Percentiles rank a stretch among this genome's conserved stretches.
These are phyloP conservation scores for Sceloporus undulatus DNA, from an alignment of 2,113 vertebrate species.

Conservation along the genomic window DNA sequence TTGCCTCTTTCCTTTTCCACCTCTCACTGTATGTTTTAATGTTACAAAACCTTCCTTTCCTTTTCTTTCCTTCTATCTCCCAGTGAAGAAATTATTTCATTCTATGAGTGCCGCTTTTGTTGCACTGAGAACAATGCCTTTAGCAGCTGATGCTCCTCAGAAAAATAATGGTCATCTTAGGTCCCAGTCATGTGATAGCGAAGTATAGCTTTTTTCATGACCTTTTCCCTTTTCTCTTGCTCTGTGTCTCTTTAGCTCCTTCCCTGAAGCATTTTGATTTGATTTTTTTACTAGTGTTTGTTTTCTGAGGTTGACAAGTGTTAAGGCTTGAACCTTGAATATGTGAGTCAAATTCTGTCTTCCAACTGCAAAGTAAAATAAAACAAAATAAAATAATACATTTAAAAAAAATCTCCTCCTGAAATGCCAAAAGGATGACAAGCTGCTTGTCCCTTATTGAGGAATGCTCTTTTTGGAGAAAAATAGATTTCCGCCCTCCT, in stretches of 20 bases:
- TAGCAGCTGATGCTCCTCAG: background rate
- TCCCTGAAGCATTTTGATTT: background rate
- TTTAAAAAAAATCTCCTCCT: background rate
- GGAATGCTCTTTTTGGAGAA: background rate
- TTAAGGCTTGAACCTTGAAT: constrained; percentile 24
- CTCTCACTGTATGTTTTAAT: background rate
- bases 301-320: constrained; percentile 22
- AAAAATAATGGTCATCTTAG: background rate
- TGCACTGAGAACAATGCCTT: background rate
- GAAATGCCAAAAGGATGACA: constrained; percentile 19
- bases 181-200: background rate
- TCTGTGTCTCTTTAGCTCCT: background rate
- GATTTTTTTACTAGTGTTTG: background rate
- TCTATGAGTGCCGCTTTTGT: background rate
- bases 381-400: background rate
- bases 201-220: constrained; percentile 17
- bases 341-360: constrained; percentile 28
- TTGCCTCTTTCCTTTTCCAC: background rate
- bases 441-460: background rate
- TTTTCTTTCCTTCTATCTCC: background rate
- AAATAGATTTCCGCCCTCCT: background rate
- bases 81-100: constrained; percentile 16
- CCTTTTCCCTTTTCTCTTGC: background rate
- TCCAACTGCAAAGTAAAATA: constrained; percentile 7
- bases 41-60: background rate